Evolutionary conservation across 2,797 vertebrate genomes (phyloP), one percentile per base, ranked within the genome.

Genomic region (Xiphorhynchus erythropygius): DNA sequence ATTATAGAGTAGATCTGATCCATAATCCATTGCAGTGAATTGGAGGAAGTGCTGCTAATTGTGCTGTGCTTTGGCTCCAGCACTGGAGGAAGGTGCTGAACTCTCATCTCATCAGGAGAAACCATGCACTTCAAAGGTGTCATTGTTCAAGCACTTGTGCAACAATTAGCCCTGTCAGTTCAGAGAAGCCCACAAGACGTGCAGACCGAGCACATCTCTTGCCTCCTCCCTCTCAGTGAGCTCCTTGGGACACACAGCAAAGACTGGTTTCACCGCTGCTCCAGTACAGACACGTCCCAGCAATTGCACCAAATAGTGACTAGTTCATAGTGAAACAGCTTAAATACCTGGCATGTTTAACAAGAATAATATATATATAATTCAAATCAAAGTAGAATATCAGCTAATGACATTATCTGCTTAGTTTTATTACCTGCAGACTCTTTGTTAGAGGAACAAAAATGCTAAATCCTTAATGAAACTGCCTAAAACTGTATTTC

Each of bases 181-280:
- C 23, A n/a, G 55, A 33, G 65, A 44, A 62, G 35, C 28, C 41
- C 7, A 2, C 18, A 18, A 68, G 18, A 9, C 55, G 47, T 7
- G 78, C 33, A 0, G 47, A 13, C 14, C 0, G 4, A 60, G 24
- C 27, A 7, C 52, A 13, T 35, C 6, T 59, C 7, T 13, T 74
- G 41, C 39, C 11, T 55, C 14, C 60, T 24, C 37, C 23, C 47
- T 57, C 33, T 57, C 49, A 14, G 19, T 7, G 11, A 75, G 32
- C 39, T 63, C 35, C 32, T 63, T 46, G 33, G 28, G 65, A 9
- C 49, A 73, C 18, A 5, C 50, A 28, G 5, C 33, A 52, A 42
- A 19, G 27, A 2, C 23, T 47, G 11, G 11, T 79, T 64, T n/a
- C 42, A 35, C 9, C 17, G 77, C 47, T 47, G 44, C 71, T 82